Conservation (phyloP, 37 sponge, comb jelly and placozoan genomes). For the Beroe forskalii region DNA sequence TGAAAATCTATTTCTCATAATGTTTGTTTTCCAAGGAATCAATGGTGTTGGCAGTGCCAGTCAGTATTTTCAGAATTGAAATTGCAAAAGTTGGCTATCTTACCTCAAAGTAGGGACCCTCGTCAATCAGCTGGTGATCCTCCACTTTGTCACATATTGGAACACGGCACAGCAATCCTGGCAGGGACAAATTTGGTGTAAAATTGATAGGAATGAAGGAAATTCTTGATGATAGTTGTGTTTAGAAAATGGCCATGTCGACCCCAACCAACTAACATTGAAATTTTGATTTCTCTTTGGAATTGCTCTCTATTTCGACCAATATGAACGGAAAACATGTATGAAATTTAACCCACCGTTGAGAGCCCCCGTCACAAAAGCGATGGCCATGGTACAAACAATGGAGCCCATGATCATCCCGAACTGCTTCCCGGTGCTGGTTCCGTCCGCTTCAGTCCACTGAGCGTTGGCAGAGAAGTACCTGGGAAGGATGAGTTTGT, state of each 20-base stretch:
- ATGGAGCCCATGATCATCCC: slow-evolving; percentile 29
- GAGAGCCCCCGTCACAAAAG: background rate
- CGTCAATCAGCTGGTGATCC: background rate
- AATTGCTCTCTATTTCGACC: too few species aligned
- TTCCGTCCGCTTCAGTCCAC: slow-evolving; percentile 42
- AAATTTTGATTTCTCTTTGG: too few species aligned
- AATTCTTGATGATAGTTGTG: background rate
- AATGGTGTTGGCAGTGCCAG: too few species aligned
- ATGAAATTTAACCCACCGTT: too few species aligned
- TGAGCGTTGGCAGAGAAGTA: slow-evolving; percentile 32
- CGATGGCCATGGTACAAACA: background rate
- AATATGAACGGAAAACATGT: too few species aligned
- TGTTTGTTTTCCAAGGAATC: too few species aligned
- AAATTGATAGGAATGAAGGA: background rate
- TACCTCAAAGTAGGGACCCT: slow-evolving; percentile 58
- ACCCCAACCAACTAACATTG: too few species aligned
- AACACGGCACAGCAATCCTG: slow-evolving; percentile 16
- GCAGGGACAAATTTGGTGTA: too few species aligned
- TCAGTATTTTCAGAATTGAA: too few species aligned
- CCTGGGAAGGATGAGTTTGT: too few species aligned
- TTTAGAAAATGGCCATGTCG: background rate
- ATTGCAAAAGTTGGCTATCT: too few species aligned
- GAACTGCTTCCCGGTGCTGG: slow-evolving; percentile 27
- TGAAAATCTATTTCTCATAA: too few species aligned
- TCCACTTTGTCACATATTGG: slow-evolving; percentile 53